phyloP scores from a whole-genome alignment of 2,113 vertebrate species.

The Lophius piscatorius region DNA sequence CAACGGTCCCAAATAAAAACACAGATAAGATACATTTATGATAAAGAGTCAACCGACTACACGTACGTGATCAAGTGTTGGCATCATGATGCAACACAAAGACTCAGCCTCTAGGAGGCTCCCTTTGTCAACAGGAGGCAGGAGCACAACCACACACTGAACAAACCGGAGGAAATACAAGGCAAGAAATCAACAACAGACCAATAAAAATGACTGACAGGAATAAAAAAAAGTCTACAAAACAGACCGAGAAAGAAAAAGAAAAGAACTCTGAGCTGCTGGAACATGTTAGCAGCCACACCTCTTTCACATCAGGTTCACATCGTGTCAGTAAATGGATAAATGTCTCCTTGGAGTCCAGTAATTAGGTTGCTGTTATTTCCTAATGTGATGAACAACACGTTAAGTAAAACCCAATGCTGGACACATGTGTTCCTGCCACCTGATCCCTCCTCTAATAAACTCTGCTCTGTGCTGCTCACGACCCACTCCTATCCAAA shows the following conservation, averaged over 20 bases:
- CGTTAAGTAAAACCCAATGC: slow-evolving; percentile 53
- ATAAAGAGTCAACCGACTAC: too few relatives aligned
- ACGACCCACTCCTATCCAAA: slow-evolving; percentile 16
- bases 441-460: slow-evolving; percentile 59
- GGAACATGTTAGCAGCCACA: too few relatives aligned
- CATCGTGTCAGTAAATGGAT: slow-evolving; percentile 28
- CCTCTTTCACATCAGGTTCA: slow-evolving; percentile 18
- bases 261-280: too few relatives aligned
- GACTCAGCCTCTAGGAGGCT: slow-evolving; percentile 38
- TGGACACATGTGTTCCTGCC: slow-evolving; percentile 41
- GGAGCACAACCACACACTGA: background rate
- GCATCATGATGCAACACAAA: slow-evolving; percentile 26
- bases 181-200: background rate
- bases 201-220: background rate
- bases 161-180: too few relatives aligned
- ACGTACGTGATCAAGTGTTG: too few relatives aligned
- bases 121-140: slow-evolving; percentile 14
- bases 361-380: slow-evolving; percentile 46
- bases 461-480: slow-evolving; percentile 4
- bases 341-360: slow-evolving; percentile 29
- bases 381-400: slow-evolving; percentile 54
- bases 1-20: too few relatives aligned
- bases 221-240: background rate
- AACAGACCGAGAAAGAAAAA: too few relatives aligned
- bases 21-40: too few relatives aligned